Evolutionary conservation across 2,113 vertebrate species (phyloP), one percentile per base, ranked within the genome.

Genomic region (Morone chrysops): DNA sequence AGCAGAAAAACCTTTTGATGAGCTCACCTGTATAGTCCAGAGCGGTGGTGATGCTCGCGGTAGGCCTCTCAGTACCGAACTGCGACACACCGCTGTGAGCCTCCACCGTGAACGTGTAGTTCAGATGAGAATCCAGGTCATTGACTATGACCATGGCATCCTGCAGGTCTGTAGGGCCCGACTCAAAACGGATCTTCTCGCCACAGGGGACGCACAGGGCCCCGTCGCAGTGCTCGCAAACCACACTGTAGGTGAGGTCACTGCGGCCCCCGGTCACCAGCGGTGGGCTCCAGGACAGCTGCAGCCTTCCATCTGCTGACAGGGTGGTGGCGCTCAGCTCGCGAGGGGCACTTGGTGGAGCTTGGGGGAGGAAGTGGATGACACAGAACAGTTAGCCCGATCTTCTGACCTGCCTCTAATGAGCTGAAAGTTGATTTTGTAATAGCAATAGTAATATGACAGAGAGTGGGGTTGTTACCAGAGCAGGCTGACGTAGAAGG

Each of bases 81-180:
- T 91, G 61, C 0, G 98, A 99, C 86, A 99, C 97, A 0, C 98
- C 97, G 0, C 97, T 99, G 31, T 93, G 95, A 18, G 95, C 96
- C 89, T 98, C 97, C 0, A 99, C 96, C 0, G 92, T 94, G 51
- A 99, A 99, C 14, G 97, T 98, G 90, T 99, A 99, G 95, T 99
- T 99, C 45, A 98, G 94, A 10, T 98, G 97, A 0, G 98, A 96
- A 75, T 99, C 97, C 91, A 99, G 95, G 70, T 97, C 96, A 0
- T 91, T 93, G 48, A 97, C 82, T 0, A 88, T 89, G 54, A 99
- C 92, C 0, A 82, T 73, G 0, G 96, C 94, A 8, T 90, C 94
- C 0, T 16, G 88, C 79, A 99, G 83, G 7, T 74, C 89, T 0
- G 78, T 40, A 4, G 88, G 67, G 0, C 86, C 2, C 43, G 95